phyloP scores from a whole-genome alignment of 1,140 invertebrate genomes.

The Bacillus rossius region DNA sequence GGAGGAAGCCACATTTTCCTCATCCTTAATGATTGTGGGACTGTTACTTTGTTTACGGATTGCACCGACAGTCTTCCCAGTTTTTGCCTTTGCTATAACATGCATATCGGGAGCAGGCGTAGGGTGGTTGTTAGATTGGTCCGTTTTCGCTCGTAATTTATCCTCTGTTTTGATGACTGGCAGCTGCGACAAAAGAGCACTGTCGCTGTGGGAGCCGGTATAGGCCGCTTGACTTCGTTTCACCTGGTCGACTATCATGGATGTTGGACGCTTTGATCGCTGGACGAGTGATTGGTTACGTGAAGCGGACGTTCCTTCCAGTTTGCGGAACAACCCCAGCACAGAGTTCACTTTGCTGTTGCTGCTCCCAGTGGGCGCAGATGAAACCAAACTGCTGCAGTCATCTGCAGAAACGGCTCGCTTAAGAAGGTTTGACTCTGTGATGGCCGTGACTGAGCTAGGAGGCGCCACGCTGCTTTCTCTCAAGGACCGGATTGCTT shows the following conservation, averaged over 20 bases:
- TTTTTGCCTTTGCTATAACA: too few relatives aligned
- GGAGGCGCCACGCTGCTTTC: constrained; percentile 42
- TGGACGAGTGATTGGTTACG: neutral
- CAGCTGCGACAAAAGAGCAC: constrained; percentile 12
- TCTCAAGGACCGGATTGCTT: constrained; percentile 37
- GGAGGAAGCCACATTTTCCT: too few relatives aligned
- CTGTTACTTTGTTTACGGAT: too few relatives aligned
- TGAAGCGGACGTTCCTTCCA: constrained; percentile 42
- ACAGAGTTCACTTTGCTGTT: constrained; percentile 50
- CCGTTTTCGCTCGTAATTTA: neutral
- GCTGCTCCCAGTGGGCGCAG: constrained; percentile 18
- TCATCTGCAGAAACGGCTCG: constrained; percentile 62
- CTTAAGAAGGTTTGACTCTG: constrained; percentile 56
- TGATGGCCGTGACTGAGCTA: constrained; percentile 19
- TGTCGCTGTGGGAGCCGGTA: constrained; percentile 25
- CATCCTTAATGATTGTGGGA: too few relatives aligned
- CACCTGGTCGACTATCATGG: neutral
- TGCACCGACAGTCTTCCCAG: too few relatives aligned
- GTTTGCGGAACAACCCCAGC: constrained; percentile 64
- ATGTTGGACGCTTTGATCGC: neutral
- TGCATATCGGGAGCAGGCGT: too few relatives aligned
- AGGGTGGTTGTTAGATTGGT: too few relatives aligned
- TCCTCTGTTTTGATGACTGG: neutral
- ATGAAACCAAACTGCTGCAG: constrained; percentile 38
- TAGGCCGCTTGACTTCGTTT: constrained; percentile 23